Percentiles rank a stretch among this genome's conserved stretches.
These are phyloP conservation scores for Drosophila nr. fundita DNA, from an alignment of 2,888 invertebrate genomes.

Conservation along the genomic window DNA sequence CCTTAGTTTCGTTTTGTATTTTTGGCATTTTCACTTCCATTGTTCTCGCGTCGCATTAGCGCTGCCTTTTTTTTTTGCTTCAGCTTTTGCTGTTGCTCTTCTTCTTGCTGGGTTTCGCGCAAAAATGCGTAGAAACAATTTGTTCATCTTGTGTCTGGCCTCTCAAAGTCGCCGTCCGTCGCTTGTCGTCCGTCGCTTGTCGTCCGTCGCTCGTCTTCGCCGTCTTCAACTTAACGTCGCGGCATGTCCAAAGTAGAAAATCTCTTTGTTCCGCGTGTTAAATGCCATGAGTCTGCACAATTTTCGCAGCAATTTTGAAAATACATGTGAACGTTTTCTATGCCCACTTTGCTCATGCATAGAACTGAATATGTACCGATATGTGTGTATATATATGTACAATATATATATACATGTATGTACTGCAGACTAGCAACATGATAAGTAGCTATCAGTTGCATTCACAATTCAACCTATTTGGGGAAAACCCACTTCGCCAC, in stretches of 20 bases:
- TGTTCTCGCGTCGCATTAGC: constrained; percentile 61
- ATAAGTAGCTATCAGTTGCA: neutral
- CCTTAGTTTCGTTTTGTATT: constrained; percentile 48
- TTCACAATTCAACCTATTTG: neutral
- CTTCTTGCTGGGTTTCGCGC: constrained; percentile 36
- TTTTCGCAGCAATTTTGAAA: constrained; percentile 53
- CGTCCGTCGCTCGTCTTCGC: constrained; percentile 10
- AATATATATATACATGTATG: neutral
- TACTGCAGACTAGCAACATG: neutral
- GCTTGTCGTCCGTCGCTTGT: neutral
- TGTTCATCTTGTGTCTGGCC: constrained; percentile 44
- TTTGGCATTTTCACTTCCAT: constrained; percentile 68
- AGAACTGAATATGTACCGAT: neutral
- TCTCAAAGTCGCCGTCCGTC: constrained; percentile 35
- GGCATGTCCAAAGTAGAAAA: constrained; percentile 63
- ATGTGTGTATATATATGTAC: neutral
- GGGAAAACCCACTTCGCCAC: neutral
- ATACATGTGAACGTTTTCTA: constrained; percentile 1
- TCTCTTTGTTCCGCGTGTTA: constrained; percentile 66
- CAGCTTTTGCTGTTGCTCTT: constrained; percentile 15
- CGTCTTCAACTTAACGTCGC: constrained; percentile 30
- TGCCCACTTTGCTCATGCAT: neutral
- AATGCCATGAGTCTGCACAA: constrained; percentile 72
- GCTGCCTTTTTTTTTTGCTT: constrained; percentile 39
- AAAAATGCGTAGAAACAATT: constrained; percentile 64